phyloP scores from a whole-genome alignment of 2,113 vertebrate species.

The Charadrius vociferus region DNA sequence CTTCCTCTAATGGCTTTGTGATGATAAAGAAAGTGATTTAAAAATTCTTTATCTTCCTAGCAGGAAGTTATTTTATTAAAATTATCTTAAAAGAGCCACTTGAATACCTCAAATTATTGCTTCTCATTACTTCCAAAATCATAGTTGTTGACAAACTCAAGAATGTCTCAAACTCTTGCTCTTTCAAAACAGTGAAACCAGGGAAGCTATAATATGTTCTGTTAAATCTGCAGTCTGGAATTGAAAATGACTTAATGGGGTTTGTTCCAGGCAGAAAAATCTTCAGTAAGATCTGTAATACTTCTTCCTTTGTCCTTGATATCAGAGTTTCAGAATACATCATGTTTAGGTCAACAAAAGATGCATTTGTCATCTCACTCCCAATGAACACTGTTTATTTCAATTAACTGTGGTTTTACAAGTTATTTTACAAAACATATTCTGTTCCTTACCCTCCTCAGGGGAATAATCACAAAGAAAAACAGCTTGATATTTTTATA shows the following conservation, averaged over 20 bases:
- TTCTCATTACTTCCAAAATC: not conserved
- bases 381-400: not conserved
- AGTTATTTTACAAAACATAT: not conserved
- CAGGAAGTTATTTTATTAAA: not conserved
- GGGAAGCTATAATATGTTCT: not conserved
- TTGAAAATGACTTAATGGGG: not conserved
- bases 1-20: not conserved
- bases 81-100: not conserved
- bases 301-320: not conserved
- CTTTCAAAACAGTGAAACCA: not conserved
- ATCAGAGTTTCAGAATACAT: not conserved
- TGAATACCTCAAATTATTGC: not conserved
- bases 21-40: not conserved
- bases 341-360: not conserved
- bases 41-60: not conserved
- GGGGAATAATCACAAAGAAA: not conserved
- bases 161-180: not conserved
- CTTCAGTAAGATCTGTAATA: not conserved
- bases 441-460: not conserved
- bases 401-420: conserved; percentile 2
- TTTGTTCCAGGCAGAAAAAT: not conserved
- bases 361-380: not conserved
- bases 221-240: not conserved
- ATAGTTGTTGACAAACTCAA: not conserved
- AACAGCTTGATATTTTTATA: not conserved